Evolutionary conservation across 2,888 invertebrate species (phyloP).

Genomic region (Cybosia mesomella): DNA sequence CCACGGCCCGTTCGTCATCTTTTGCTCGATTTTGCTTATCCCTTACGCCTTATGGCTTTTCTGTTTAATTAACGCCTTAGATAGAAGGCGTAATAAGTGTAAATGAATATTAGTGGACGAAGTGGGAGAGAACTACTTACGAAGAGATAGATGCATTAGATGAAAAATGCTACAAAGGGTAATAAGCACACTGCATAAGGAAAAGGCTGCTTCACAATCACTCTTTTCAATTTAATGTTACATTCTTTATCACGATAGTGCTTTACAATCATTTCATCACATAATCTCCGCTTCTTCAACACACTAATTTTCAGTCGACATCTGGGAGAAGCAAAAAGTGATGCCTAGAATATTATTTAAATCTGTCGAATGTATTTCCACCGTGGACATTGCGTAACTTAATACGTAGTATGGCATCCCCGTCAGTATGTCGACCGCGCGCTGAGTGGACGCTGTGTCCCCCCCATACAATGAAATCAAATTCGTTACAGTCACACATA

Average conservation of each 20-base stretch:
- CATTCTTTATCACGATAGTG: neutral
- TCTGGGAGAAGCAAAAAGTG: constrained; percentile 7
- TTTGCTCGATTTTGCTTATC: too few species aligned
- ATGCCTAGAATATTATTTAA: constrained; percentile 17
- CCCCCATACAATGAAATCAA: constrained; percentile 66
- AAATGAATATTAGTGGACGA: too few species aligned
- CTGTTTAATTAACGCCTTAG: too few species aligned
- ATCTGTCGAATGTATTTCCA: constrained; percentile 28
- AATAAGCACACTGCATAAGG: too few species aligned
- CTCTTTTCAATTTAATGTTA: too few species aligned
- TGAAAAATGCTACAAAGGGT: too few species aligned
- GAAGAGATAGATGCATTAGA: too few species aligned
- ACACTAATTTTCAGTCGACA: neutral
- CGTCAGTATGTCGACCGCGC: constrained; percentile 70
- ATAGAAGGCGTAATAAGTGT: too few species aligned
- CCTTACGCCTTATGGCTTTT: too few species aligned
- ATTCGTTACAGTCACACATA: constrained; percentile 61
- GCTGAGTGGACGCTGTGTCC: constrained; percentile 61
- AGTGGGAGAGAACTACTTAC: too few species aligned
- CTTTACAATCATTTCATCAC: neutral
- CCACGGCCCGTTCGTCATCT: too few species aligned
- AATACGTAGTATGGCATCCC: constrained; percentile 56
- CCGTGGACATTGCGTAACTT: constrained; percentile 47
- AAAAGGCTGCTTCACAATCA: too few species aligned
- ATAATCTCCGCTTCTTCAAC: neutral